phyloP scores from a whole-genome alignment of 2,797 vertebrate genomes.

The Dallia pectoralis region DNA sequence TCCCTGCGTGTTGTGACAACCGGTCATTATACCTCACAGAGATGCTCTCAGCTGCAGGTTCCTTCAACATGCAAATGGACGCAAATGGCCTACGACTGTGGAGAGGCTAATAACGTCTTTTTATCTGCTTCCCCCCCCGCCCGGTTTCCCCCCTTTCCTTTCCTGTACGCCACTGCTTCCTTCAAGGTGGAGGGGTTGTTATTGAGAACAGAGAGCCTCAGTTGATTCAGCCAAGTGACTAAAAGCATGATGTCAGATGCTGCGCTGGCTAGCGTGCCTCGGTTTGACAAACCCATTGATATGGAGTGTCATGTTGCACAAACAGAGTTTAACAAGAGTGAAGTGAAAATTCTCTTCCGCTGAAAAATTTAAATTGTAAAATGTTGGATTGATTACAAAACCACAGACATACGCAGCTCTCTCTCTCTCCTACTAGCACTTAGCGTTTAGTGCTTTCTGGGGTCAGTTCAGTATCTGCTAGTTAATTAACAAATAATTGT shows the following conservation, averaged over 20 bases:
- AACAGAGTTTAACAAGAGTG: neutral
- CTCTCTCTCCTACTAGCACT: constrained; percentile 5
- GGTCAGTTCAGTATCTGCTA: no score
- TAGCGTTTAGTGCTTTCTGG: no score
- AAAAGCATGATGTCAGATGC: neutral
- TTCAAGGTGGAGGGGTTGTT: constrained; percentile 84
- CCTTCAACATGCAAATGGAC: constrained; percentile 97
- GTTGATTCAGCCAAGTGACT: neutral
- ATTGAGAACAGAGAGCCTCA: constrained; percentile 19
- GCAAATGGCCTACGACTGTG: constrained; percentile 97
- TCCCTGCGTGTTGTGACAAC: constrained; percentile 99
- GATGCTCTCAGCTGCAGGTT: constrained; percentile 97
- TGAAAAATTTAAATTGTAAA: constrained; percentile 6
- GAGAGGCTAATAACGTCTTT: constrained; percentile 90
- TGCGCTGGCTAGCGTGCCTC: neutral
- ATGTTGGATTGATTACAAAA: constrained; percentile 13
- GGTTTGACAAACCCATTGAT: neutral
- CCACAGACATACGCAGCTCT: neutral
- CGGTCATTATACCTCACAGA: constrained; percentile 95
- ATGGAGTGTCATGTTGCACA: neutral
- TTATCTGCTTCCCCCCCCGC: constrained; percentile 60
- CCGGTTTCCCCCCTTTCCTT: constrained; percentile 37
- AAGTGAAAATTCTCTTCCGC: neutral
- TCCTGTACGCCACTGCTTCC: constrained; percentile 46
- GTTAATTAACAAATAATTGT: no score